phyloP scores from a whole-genome alignment of 2,113 vertebrate genomes.

The Apodemus sylvaticus region DNA sequence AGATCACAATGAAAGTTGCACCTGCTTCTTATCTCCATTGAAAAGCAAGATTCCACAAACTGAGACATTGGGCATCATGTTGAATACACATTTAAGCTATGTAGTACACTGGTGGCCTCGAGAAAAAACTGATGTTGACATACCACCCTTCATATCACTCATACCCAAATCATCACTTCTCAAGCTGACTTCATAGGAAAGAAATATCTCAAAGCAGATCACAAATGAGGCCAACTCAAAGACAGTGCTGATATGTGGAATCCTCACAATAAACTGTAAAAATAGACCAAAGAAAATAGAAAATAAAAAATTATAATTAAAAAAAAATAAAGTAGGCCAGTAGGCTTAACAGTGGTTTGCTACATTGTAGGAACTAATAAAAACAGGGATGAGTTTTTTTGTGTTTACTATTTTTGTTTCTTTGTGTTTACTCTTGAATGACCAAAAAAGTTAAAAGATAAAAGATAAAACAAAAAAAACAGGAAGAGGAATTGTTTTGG shows the following conservation, averaged over 20 bases:
- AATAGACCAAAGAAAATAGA: too few species aligned
- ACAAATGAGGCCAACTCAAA: neutral
- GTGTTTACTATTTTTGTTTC: too few species aligned
- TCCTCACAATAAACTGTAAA: too few species aligned
- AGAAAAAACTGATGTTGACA: neutral
- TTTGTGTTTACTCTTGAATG: neutral
- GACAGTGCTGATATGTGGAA: too few species aligned
- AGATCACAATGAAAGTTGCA: neutral
- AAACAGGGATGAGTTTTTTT: neutral
- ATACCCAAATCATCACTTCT: neutral
- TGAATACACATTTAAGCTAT: neutral
- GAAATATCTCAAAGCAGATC: neutral
- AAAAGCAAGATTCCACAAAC: neutral
- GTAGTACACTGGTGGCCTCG: neutral
- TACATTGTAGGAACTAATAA: neutral
- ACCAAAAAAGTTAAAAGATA: neutral
- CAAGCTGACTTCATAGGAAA: neutral
- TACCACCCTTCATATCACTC: neutral
- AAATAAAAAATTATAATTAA: too few species aligned
- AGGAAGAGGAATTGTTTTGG: neutral
- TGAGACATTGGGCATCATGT: neutral
- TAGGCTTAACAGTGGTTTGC: neutral
- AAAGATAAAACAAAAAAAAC: neutral
- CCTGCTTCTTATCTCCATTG: neutral
- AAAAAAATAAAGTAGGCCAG: neutral